phyloP scores from a whole-genome alignment of 2,888 invertebrate species.

The Stenchaetothrips biformis region DNA sequence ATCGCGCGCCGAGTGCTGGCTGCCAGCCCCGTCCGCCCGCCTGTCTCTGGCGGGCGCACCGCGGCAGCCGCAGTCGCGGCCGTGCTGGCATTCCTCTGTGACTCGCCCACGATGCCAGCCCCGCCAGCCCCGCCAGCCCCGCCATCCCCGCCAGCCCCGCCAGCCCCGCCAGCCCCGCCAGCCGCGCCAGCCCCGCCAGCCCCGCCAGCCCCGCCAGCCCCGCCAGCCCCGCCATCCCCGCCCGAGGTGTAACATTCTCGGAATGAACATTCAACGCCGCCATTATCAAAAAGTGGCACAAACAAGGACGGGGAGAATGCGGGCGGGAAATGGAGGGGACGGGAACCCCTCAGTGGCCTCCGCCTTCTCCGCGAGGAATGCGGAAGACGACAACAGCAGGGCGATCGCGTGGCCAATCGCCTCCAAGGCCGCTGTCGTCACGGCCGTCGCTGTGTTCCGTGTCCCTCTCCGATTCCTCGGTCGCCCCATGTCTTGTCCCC shows the following conservation, averaged over 20 bases:
- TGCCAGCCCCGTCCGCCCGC: too few species aligned
- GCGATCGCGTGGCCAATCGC: neutral
- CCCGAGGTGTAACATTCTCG: slow-evolving; percentile 11
- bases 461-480: neutral
- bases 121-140: too few species aligned
- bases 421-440: neutral
- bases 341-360: too few species aligned
- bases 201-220: too few species aligned
- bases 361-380: too few species aligned
- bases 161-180: too few species aligned
- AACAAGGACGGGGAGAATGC: neutral
- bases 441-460: neutral
- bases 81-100: neutral
- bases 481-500: neutral
- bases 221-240: too few species aligned
- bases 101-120: too few species aligned
- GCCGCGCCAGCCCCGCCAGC: too few species aligned
- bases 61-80: neutral
- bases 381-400: neutral
- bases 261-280: slow-evolving; percentile 9
- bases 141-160: too few species aligned
- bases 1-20: too few species aligned
- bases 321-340: too few species aligned
- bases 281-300: slow-evolving; percentile 9
- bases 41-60: neutral